These are phyloP conservation scores for Cettia cetti DNA, from an alignment of 2,113 vertebrate genomes.

Conservation along the genomic window DNA sequence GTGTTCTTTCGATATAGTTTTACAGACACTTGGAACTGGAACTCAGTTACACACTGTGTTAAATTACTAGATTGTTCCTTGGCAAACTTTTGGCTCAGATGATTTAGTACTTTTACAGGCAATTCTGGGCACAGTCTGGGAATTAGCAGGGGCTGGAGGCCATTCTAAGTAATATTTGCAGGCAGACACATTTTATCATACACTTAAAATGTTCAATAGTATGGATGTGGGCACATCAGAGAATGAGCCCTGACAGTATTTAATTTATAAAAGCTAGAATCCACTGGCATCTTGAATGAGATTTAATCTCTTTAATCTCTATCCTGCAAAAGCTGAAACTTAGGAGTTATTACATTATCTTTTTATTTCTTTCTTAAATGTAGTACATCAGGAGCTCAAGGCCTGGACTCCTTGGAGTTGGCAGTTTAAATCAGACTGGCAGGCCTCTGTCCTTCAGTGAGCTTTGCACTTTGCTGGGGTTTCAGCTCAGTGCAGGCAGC, in stretches of 20 bases:
- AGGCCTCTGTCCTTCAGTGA: neutral
- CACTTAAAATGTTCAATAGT: neutral
- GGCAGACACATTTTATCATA: constrained; percentile 5
- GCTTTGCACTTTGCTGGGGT: neutral
- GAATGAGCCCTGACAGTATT: neutral
- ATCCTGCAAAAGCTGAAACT: neutral
- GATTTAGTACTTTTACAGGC: neutral
- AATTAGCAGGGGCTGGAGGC: neutral
- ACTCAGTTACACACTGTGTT: neutral
- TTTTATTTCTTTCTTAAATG: neutral
- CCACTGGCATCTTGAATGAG: neutral
- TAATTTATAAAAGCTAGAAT: neutral
- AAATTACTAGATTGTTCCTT: neutral
- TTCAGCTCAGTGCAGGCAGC: neutral
- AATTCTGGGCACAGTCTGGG: neutral
- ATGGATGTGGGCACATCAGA: neutral
- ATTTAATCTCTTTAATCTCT: neutral
- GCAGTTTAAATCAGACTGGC: neutral
- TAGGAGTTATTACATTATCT: neutral
- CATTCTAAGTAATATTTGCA: neutral
- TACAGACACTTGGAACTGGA: neutral
- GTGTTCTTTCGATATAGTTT: neutral
- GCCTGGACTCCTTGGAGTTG: neutral
- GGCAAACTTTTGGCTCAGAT: neutral
- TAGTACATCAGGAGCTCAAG: neutral